phyloP scores from a whole-genome alignment of 2,113 vertebrate genomes.

The Mustela nigripes region DNA sequence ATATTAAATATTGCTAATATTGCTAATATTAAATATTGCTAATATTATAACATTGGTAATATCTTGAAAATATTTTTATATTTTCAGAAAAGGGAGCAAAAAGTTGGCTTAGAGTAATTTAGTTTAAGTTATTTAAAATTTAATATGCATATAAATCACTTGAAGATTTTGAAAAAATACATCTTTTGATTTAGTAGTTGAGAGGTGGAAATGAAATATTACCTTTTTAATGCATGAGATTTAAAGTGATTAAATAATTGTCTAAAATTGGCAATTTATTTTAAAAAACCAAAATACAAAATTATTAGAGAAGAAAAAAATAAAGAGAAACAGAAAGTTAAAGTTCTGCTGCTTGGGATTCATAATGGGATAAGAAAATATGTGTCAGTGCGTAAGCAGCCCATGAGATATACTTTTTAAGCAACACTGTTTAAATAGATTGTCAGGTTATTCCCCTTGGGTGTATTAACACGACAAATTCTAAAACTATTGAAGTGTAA shows the following conservation, averaged over 20 bases:
- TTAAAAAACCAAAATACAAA: neutral
- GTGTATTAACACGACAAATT: neutral
- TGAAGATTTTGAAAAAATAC: slow-evolving; percentile 37
- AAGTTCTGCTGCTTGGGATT: neutral
- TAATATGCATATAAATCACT: slow-evolving; percentile 39
- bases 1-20: neutral
- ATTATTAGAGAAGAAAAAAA: neutral
- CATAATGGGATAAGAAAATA: neutral
- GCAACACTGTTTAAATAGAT: neutral
- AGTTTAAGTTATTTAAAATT: slow-evolving; percentile 60
- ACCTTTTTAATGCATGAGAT: neutral
- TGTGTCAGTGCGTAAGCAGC: neutral
- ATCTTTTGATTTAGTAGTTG: slow-evolving; percentile 47
- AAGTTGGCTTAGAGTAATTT: slow-evolving; percentile 50
- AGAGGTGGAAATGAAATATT: neutral
- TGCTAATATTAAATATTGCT: neutral
- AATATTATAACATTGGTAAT: neutral
- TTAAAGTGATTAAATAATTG: neutral
- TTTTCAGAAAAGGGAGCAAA: slow-evolving; percentile 38
- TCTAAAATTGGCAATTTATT: neutral
- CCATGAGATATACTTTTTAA: neutral
- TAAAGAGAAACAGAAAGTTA: neutral
- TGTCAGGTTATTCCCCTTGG: neutral
- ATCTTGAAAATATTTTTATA: neutral
- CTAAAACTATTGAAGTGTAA: neutral